A percentile compares a stretch with the other conserved stretches of the same genome.
phyloP scores from a whole-genome alignment of 53 echinoderm and acorn worm genomes.

The Luidia sarsii region DNA sequence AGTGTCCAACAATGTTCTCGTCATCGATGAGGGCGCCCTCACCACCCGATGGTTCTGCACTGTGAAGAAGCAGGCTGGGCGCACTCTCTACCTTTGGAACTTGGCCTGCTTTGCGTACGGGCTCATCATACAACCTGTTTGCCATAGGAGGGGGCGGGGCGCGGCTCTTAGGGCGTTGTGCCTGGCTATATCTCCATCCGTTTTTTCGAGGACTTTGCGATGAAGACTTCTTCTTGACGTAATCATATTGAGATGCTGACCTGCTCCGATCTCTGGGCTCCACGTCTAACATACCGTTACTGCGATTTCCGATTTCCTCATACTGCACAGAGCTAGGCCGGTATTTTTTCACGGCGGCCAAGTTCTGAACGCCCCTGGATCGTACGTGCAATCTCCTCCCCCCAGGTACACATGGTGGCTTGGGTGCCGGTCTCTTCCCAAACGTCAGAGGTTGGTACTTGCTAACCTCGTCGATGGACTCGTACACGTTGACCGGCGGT shows the following conservation, averaged over 20 bases:
- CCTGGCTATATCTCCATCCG: constrained; percentile 9
- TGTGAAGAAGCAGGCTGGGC: not conserved
- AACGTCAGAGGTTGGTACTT: constrained; percentile 43
- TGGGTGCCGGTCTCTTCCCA: constrained; percentile 16
- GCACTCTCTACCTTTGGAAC: constrained; percentile 1
- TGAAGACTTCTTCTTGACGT: constrained; percentile 18
- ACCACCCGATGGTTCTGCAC: constrained; percentile 7
- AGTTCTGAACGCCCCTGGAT: constrained; percentile 12
- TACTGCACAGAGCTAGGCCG: constrained; percentile 36
- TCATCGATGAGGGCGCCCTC: constrained; percentile 7
- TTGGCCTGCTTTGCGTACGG: not conserved
- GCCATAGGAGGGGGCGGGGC: constrained; percentile 14
- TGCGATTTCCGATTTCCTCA: constrained; percentile 19
- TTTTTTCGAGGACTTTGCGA: constrained; percentile 1
- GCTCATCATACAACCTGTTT: constrained; percentile 27
- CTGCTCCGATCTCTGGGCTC: constrained; percentile 32
- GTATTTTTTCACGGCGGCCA: constrained; percentile 25
- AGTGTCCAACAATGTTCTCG: not conserved
- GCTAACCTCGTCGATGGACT: constrained; percentile 51
- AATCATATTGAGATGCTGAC: constrained; percentile 26
- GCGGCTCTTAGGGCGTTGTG: constrained; percentile 23
- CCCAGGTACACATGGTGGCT: constrained; percentile 5
- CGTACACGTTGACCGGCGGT: constrained; percentile 30
- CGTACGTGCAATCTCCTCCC: constrained; percentile 1
- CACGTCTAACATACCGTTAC: not conserved